A percentile compares a stretch with the other conserved stretches of the same genome.
Conservation (phyloP, 2,888 invertebrate species). For the Sesia apiformis region DNA sequence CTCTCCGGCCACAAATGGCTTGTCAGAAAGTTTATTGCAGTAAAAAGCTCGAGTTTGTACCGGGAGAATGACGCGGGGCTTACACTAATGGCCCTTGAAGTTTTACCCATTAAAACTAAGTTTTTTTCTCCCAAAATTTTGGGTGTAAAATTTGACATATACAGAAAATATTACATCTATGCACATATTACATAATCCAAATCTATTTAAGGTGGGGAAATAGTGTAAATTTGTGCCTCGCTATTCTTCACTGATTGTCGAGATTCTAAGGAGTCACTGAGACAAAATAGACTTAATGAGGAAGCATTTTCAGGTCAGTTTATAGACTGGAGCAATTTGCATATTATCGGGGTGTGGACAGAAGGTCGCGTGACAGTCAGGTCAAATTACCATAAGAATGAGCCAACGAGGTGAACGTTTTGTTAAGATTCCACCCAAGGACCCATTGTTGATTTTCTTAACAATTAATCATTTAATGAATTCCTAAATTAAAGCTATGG, state of each 20-base stretch:
- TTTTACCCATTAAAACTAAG: conserved; percentile 48
- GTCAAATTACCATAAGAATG: conserved; percentile 66
- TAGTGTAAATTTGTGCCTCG: not conserved
- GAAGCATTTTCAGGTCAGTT: conserved; percentile 62
- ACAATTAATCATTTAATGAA: conserved; percentile 22
- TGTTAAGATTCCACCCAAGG: conserved; percentile 49
- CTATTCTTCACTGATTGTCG: not conserved
- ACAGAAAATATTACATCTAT: not conserved
- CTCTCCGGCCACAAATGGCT: conserved; percentile 61
- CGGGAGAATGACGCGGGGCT: conserved; percentile 55
- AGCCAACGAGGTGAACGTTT: conserved; percentile 59
- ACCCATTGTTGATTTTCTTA: conserved; percentile 43
- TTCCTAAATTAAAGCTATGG: no score
- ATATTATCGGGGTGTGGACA: conserved; percentile 69
- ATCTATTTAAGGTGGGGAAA: no score
- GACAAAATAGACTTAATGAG: conserved; percentile 43
- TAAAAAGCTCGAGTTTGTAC: conserved; percentile 59
- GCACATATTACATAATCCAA: no score
- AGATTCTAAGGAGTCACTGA: conserved; percentile 25
- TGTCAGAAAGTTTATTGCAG: conserved; percentile 68
- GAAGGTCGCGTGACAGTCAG: conserved; percentile 64
- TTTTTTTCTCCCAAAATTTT: conserved; percentile 30
- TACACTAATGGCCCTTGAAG: conserved; percentile 57
- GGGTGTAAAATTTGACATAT: conserved; percentile 17
- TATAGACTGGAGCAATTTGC: conserved; percentile 56